Conservation (phyloP, 1,140 invertebrate genomes). For the Drosophila santomea region DNA sequence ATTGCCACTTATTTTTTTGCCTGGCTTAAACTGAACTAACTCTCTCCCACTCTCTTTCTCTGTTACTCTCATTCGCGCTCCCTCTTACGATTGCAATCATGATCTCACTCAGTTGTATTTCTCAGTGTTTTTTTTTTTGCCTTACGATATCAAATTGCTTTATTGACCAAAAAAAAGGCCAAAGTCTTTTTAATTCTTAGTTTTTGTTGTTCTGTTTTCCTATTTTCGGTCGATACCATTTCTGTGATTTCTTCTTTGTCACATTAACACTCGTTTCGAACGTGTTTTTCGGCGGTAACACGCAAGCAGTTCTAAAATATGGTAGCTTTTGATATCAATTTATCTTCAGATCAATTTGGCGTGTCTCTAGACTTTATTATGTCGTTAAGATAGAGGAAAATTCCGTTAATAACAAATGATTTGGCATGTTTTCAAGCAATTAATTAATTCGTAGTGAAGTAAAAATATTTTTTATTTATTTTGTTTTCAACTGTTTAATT, state of each 20-base stretch:
- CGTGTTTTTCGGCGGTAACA: constrained; percentile 63
- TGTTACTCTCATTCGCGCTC: constrained; percentile 7
- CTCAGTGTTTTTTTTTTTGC: constrained; percentile 33
- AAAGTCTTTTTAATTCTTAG: constrained; percentile 57
- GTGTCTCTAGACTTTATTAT: background rate
- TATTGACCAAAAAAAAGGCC: constrained; percentile 69
- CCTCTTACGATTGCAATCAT: constrained; percentile 33
- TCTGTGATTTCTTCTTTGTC: constrained; percentile 50
- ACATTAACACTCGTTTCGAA: constrained; percentile 57
- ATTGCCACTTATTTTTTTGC: constrained; percentile 45
- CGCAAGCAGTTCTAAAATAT: constrained; percentile 54
- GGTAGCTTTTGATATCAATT: constrained; percentile 43
- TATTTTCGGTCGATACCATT: constrained; percentile 52
- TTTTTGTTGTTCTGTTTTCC: constrained; percentile 18
- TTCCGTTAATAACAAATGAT: background rate
- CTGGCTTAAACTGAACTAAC: constrained; percentile 42
- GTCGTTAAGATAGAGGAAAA: constrained; percentile 12
- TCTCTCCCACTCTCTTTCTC: constrained; percentile 24
- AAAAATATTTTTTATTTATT: background rate
- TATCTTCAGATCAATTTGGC: constrained; percentile 33
- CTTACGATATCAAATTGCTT: constrained; percentile 81
- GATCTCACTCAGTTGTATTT: constrained; percentile 66
- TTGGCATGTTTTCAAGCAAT: background rate
- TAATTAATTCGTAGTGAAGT: too few relatives aligned
- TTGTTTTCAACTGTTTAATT: too few relatives aligned